Base-by-base conservation (phyloP, 2,888 invertebrate species). In the Graphium colonna region DNA sequence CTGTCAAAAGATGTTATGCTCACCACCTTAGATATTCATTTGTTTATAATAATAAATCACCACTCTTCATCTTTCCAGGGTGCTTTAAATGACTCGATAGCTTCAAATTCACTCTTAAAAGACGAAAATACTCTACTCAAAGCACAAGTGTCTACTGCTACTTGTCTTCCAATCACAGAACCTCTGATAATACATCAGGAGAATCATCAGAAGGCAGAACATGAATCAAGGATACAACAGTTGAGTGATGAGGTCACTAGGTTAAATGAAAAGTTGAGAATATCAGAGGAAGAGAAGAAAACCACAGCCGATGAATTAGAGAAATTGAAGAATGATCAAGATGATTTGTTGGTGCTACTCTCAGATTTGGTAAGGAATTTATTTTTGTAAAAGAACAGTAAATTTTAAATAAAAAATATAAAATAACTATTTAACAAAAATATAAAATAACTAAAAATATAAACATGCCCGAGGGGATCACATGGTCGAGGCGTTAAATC, bases 101-200 rank as follows among this genome's bases (percentile, higher is more conserved):
- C 92, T n/a, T 91, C 93, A 0, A 92, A 95, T 64, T 92, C 93
- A 0, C 94, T 95, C 65, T 86, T 97, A 2, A 92, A 92, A 63
- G 97, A 97, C 79, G 97, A 97, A 81, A 97, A 96, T 79, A 94
- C 96, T 0, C 82, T 97, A 9, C 84, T 97, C 0, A 95, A 95
- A 73, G 96, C 96, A 0, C 93, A 93, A 69, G 75, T 94, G 36
- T 90, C 92, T 0, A 91, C 92, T 1, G 73, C 78, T 0, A 69
- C 65, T 7, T 52, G 60, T 8, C 26, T 31, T 26, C 49, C 52
- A 31, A 12, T n/a, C 38, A 8, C 44, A 36, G 5, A 38, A 16
- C 18, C 38, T n/a, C 8, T 33, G 7, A 36, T 36, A 2, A 1
- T 1, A 12, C n/a, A 10, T 5, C 57, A 61, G 62, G 58, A 64